Base-by-base conservation (phyloP, 35 echinoderm and acorn worm genomes). In the Hemicentrotus pulcherrimus region DNA sequence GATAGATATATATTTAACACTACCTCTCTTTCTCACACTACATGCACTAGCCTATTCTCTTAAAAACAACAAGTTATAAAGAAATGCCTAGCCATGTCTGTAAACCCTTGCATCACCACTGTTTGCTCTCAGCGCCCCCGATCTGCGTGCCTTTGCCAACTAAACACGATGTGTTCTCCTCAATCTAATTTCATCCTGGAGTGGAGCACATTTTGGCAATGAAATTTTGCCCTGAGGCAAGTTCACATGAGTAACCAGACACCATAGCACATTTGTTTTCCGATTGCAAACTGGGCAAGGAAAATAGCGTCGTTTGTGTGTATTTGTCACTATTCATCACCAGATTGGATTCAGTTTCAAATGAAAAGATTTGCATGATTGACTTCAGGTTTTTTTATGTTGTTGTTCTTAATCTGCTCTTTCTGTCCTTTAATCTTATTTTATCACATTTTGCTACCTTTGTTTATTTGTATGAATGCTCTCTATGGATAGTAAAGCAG, bases 161-260 rank as follows among this genome's bases (percentile, higher is more conserved):
- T 16, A 93, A 58, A 50, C 48, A 93, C 48, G 30, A 46, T 48
- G 91, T 93, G 22, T 91, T 35, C 46, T 58, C 19, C 30, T 47
- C 91, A 93, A 93, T 93, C 91, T 58, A 93, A 93, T 93, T 93
- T 93, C 48, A 31, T 93, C 30, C 47, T 16, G 30, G 91, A 93
- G 48, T 58, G 4, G 91, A 58, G 91, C n/a, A 18, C n/a, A 48
- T 93, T 93, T 93, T 58, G 9, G 91, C 91, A 93, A 24, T 93
- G 46, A 55, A 58, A 93, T 45, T 93, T 93, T 48, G 46, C 91
- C 91, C 30, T 31, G 91, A 93, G 91, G 91, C 91, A 93, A 58
- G 30, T 58, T 18, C 91, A 93, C 91, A 93, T 93, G 88, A 93
- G 91, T 93, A 93, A 93, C 48, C n/a, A 13, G 91, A 93, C 91